phyloP scores from a whole-genome alignment of 2,888 invertebrate genomes.

The Eustalomyia histrio region DNA sequence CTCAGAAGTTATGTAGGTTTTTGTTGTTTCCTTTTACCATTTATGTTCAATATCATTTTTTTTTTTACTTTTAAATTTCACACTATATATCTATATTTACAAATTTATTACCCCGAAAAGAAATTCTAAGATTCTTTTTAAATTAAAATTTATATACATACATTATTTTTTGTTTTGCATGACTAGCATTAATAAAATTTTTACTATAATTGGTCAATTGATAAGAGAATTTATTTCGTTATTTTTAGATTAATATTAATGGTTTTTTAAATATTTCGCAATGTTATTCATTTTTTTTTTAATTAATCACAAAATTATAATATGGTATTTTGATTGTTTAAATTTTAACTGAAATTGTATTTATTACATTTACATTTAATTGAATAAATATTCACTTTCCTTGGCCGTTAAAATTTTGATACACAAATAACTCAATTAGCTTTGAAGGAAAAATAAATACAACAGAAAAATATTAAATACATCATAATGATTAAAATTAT shows the following conservation, averaged over 20 bases:
- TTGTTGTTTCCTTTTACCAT: background rate
- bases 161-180: constrained; percentile 41
- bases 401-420: too few species aligned
- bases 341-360: too few species aligned
- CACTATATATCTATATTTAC: constrained; percentile 5
- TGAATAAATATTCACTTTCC: too few species aligned
- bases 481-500: too few species aligned
- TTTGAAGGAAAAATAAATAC: too few species aligned
- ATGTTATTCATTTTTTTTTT: constrained; percentile 3
- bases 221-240: constrained; percentile 31
- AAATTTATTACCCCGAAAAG: constrained; percentile 10
- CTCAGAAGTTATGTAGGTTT: constrained; percentile 15
- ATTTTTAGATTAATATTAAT: constrained; percentile 52
- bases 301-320: background rate
- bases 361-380: too few species aligned
- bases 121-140: background rate
- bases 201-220: constrained; percentile 39
- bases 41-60: constrained; percentile 17
- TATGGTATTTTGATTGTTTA: too few species aligned
- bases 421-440: too few species aligned
- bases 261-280: constrained; percentile 42
- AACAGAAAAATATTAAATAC: too few species aligned
- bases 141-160: background rate
- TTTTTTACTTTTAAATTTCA: constrained; percentile 28
- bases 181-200: constrained; percentile 37